phyloP scores from a whole-genome alignment of 2,797 vertebrate species.

The Melanotaenia nigrans region DNA sequence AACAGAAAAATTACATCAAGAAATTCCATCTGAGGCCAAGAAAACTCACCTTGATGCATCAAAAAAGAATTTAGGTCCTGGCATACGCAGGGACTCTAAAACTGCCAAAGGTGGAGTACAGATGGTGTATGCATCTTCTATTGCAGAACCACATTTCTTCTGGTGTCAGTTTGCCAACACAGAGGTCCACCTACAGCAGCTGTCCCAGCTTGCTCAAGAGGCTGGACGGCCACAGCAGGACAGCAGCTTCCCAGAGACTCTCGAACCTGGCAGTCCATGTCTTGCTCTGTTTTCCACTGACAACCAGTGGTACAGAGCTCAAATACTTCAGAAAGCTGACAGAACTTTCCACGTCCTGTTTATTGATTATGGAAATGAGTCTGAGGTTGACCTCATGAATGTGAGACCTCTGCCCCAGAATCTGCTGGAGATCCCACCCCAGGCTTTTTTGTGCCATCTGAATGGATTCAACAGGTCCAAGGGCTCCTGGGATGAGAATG shows the following conservation, averaged over 20 bases:
- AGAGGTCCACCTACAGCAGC: slow-evolving; percentile 26
- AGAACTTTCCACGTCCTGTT: slow-evolving; percentile 75
- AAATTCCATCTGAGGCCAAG: background rate
- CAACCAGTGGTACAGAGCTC: slow-evolving; percentile 86
- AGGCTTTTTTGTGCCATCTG: slow-evolving; percentile 88
- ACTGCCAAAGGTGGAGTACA: slow-evolving; percentile 60
- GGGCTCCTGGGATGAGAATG: slow-evolving; percentile 82
- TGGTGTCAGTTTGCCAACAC: slow-evolving; percentile 86
- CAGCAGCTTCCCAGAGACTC: slow-evolving; percentile 11
- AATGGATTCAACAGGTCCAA: slow-evolving; percentile 80
- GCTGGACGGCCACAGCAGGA: slow-evolving; percentile 62
- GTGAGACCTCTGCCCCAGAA: slow-evolving; percentile 77
- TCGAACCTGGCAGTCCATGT: slow-evolving; percentile 81
- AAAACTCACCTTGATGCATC: background rate
- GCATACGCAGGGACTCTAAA: slow-evolving; percentile 52
- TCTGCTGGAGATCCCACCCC: slow-evolving; percentile 80
- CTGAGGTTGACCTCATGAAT: slow-evolving; percentile 68
- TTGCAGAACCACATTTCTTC: slow-evolving; percentile 86
- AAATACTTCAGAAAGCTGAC: slow-evolving; percentile 65
- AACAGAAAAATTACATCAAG: background rate
- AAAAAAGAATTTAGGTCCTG: slow-evolving; percentile 4
- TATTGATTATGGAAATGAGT: slow-evolving; percentile 89
- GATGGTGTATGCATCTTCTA: slow-evolving; percentile 78
- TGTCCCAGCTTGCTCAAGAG: slow-evolving; percentile 77
- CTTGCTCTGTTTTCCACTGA: slow-evolving; percentile 85